Evolutionary conservation across 2,113 vertebrate species (phyloP).

Genomic region (Syngnathus scovelli): DNA sequence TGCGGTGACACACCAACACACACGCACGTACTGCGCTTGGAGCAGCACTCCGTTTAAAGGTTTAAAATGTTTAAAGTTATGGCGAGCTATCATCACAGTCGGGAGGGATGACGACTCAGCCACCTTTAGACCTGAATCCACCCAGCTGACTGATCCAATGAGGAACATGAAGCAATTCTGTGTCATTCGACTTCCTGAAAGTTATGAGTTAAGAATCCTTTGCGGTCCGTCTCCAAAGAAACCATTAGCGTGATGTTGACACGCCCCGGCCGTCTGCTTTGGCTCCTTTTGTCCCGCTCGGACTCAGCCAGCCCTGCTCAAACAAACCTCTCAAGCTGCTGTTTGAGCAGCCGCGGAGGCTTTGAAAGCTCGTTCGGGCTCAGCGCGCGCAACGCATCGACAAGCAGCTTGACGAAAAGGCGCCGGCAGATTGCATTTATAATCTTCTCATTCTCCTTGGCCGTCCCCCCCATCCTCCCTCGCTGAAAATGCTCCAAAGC

Average conservation of each 20-base stretch:
- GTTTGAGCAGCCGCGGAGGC: conserved; percentile 28
- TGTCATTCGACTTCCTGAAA: too few species aligned
- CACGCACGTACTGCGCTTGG: background rate
- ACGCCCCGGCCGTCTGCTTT: conserved; percentile 11
- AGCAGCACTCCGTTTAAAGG: background rate
- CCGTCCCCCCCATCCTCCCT: background rate
- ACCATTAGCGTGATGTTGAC: conserved; percentile 41
- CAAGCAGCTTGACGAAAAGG: too few species aligned
- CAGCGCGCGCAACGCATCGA: too few species aligned
- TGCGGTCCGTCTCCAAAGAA: conserved; percentile 16
- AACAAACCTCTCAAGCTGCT: conserved; percentile 22
- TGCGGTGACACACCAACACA: conserved; percentile 6
- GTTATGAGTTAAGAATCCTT: background rate
- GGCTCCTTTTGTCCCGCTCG: background rate
- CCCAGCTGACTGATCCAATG: background rate
- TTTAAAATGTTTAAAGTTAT: background rate
- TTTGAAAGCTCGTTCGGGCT: background rate
- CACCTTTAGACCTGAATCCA: background rate
- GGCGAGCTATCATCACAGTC: too few species aligned
- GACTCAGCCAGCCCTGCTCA: conserved; percentile 26
- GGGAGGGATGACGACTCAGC: too few species aligned
- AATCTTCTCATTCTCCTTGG: background rate
- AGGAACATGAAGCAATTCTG: background rate
- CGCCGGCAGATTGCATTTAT: too few species aligned
- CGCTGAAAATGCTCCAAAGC: background rate